Conservation (phyloP, 2,888 invertebrate genomes). For the Netelia virgata region DNA sequence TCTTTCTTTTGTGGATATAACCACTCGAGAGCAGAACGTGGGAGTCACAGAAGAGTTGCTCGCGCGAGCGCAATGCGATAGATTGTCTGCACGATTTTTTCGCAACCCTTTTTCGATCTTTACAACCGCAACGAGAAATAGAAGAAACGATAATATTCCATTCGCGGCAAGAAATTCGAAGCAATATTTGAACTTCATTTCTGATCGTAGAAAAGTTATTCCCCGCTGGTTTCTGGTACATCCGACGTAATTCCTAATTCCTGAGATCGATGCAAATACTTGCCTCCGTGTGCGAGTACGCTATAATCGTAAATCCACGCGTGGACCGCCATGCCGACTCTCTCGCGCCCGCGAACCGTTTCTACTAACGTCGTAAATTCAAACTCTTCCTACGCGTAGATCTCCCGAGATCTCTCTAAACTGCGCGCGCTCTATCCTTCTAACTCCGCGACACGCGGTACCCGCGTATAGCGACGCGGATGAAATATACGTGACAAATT, state of each 20-base stretch:
- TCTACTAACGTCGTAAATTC: constrained; percentile 72
- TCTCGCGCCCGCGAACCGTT: constrained; percentile 21
- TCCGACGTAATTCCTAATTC: constrained; percentile 43
- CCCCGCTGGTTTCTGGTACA: constrained; percentile 1
- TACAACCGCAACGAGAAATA: not conserved
- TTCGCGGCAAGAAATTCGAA: constrained; percentile 14
- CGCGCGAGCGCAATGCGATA: constrained; percentile 45
- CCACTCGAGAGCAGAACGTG: constrained; percentile 62
- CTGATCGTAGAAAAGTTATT: not conserved
- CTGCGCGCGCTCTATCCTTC: constrained; percentile 43
- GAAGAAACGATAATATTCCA: constrained; percentile 17
- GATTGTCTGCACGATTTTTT: constrained; percentile 64
- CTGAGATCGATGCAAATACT: constrained; percentile 41
- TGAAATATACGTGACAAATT: constrained; percentile 72
- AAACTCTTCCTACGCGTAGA: constrained; percentile 71
- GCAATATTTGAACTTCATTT: constrained; percentile 31
- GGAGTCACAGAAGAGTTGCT: constrained; percentile 53
- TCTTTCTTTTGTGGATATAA: constrained; percentile 60
- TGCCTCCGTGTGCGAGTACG: constrained; percentile 13
- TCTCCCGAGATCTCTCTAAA: constrained; percentile 51
- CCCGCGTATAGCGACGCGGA: not conserved
- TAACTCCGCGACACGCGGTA: constrained; percentile 16
- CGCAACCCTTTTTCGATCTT: constrained; percentile 50
- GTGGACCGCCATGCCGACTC: constrained; percentile 12
- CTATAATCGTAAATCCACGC: constrained; percentile 75